Conservation (phyloP, 2,888 invertebrate genomes). For the Drosophila tripunctata region DNA sequence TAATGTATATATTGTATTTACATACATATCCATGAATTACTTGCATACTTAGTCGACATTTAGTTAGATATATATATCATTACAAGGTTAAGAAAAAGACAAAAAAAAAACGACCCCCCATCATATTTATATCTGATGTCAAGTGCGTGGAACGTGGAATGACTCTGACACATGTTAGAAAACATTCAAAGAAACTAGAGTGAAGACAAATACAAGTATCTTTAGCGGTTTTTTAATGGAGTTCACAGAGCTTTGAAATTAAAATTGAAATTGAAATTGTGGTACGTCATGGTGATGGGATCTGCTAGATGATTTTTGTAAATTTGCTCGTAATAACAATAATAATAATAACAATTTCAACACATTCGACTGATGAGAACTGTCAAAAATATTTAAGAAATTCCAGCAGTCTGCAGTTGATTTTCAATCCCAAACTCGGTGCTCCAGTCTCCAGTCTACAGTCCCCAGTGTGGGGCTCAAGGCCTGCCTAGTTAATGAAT, state of each 20-base stretch:
- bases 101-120: slow-evolving; percentile 15
- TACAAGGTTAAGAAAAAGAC: slow-evolving; percentile 72
- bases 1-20: not conserved
- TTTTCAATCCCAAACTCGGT: slow-evolving; percentile 2
- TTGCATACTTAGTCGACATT: slow-evolving; percentile 13
- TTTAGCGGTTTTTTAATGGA: slow-evolving; percentile 69
- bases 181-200: slow-evolving; percentile 31
- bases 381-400: slow-evolving; percentile 74
- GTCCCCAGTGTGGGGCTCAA: slow-evolving; percentile 8
- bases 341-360: slow-evolving; percentile 72
- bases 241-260: slow-evolving; percentile 53
- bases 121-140: slow-evolving; percentile 50
- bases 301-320: slow-evolving; percentile 64
- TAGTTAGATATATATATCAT: slow-evolving; percentile 17
- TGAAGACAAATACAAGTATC: slow-evolving; percentile 37
- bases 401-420: slow-evolving; percentile 50
- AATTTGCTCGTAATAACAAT: slow-evolving; percentile 46
- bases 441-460: no score
- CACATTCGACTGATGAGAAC: slow-evolving; percentile 78
- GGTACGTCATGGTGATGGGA: slow-evolving; percentile 61
- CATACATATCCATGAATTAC: slow-evolving; percentile 17
- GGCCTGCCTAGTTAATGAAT: slow-evolving; percentile 68
- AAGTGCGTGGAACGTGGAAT: slow-evolving; percentile 52
- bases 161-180: slow-evolving; percentile 64
- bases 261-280: slow-evolving; percentile 53